Evolutionary conservation across 2,113 vertebrate genomes (phyloP).

Genomic region (rabbit (Oryctolagus cuniculus)): mOryCun1.1 NC_091440.1:113324001-113324500

Average conservation of each 20-base stretch:
- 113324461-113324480: not conserved
- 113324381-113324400: not conserved
- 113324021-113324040: not conserved
- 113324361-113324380: not conserved
- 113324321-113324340: not conserved
- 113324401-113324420: not conserved
- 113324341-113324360: not conserved
- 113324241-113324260: not conserved
- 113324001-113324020: not conserved
- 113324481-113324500: not conserved
- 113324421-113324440: not conserved
- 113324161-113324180: not conserved
- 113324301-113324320: not conserved
- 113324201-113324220: not conserved
- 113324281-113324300: not conserved
- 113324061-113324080: not conserved
- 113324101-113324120: not conserved
- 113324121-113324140: not conserved
- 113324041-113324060: not conserved
- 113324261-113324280: not conserved
- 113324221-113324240: too few relatives aligned
- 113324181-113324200: not conserved
- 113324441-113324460: not conserved
- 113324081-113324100: not conserved
- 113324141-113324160: not conserved